A percentile compares a stretch with the other conserved stretches of the same genome.
Conservation (phyloP, 2,888 invertebrate genomes). For the Leptinotarsa tumamoca region DNA sequence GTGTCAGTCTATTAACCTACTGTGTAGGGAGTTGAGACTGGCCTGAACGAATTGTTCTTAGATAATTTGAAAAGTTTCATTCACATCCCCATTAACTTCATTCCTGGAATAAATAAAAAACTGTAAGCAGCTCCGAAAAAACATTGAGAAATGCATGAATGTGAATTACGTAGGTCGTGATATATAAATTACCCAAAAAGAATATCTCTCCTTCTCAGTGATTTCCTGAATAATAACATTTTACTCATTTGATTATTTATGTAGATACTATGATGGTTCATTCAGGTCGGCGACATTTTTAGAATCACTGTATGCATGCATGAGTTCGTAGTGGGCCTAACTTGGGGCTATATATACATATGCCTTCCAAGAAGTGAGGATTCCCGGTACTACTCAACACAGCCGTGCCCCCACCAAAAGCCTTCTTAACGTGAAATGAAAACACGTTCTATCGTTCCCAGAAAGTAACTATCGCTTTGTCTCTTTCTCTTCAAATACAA, state of each 20-base stretch:
- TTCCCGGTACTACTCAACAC: conserved; percentile 62
- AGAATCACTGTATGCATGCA: conserved; percentile 40
- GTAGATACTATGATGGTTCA: conserved; percentile 17
- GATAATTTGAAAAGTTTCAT: too few species aligned
- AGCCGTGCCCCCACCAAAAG: conserved; percentile 49
- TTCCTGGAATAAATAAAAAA: too few species aligned
- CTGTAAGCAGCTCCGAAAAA: too few species aligned
- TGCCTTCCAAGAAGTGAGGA: conserved; percentile 61
- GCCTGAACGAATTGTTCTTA: too few species aligned
- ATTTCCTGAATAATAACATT: conserved; percentile 6
- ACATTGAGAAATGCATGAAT: too few species aligned
- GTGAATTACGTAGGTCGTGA: too few species aligned
- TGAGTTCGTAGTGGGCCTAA: conserved; percentile 46
- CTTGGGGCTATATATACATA: conserved; percentile 45
- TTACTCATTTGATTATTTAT: conserved; percentile 5
- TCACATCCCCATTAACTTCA: too few species aligned
- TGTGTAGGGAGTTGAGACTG: too few species aligned
- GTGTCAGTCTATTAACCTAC: too few species aligned
- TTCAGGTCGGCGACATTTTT: conserved; percentile 38
- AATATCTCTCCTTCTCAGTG: not conserved
- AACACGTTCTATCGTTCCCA: conserved; percentile 64
- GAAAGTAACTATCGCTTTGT: conserved; percentile 50
- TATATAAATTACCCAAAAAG: not conserved
- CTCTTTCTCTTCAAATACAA: conserved; percentile 30
- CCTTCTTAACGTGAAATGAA: conserved; percentile 63